phyloP scores from a whole-genome alignment of 2,888 invertebrate genomes.

The Celastrina argiolus region DNA sequence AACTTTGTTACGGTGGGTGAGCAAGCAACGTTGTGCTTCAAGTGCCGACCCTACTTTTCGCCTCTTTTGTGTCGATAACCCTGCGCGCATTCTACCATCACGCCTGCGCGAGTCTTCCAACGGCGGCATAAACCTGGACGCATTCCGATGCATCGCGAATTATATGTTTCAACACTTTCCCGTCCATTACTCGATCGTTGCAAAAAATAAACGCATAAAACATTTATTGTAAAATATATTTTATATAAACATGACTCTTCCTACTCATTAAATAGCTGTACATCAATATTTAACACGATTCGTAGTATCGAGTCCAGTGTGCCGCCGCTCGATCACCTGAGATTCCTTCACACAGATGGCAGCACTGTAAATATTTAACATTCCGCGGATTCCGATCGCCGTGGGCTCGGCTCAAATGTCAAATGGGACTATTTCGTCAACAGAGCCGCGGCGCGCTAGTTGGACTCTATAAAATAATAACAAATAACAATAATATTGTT shows the following conservation, averaged over 20 bases:
- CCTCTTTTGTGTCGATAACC: constrained; percentile 72
- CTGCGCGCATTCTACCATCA: constrained; percentile 63
- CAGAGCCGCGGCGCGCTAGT: constrained; percentile 76
- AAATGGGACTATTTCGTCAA: constrained; percentile 81
- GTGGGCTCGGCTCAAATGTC: constrained; percentile 85
- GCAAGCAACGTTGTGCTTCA: constrained; percentile 34
- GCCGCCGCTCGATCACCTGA: constrained; percentile 56
- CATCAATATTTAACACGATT: constrained; percentile 28
- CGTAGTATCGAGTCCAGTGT: constrained; percentile 47
- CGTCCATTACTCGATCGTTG: constrained; percentile 20
- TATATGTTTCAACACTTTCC: constrained; percentile 47
- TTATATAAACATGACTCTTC: background rate
- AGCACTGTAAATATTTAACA: constrained; percentile 83
- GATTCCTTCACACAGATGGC: constrained; percentile 78
- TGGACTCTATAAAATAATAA: constrained; percentile 74
- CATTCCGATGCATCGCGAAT: constrained; percentile 66
- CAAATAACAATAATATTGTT: constrained; percentile 62
- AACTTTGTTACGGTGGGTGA: constrained; percentile 57
- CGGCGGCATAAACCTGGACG: constrained; percentile 59
- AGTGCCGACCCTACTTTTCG: constrained; percentile 55
- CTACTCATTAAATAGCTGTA: background rate
- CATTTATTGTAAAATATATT: constrained; percentile 7
- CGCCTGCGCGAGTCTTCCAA: constrained; percentile 63
- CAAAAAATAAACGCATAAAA: background rate
- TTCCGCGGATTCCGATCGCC: constrained; percentile 80